A percentile compares a stretch with the other conserved stretches of the same genome.
Evolutionary conservation across 2,113 vertebrate genomes (phyloP).

Genomic region (Clupea harengus): DNA sequence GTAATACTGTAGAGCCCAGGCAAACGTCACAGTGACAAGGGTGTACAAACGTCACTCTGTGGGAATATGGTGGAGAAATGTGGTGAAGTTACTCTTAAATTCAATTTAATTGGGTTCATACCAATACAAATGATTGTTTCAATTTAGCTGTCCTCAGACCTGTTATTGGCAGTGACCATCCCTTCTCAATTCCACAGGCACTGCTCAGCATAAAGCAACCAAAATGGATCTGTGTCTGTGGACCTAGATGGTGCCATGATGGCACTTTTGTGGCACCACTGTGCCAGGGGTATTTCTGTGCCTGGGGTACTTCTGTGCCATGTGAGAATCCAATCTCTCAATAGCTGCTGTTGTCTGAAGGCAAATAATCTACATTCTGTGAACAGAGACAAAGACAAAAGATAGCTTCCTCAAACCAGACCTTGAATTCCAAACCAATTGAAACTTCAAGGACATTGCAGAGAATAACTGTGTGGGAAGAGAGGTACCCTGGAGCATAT

Average conservation of each 20-base stretch:
- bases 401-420: not conserved
- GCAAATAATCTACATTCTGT: not conserved
- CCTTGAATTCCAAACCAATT: not conserved
- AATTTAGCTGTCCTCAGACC: not conserved
- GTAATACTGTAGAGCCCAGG: not conserved
- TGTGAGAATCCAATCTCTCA: not conserved
- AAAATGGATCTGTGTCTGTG: not conserved
- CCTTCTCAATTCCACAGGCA: not conserved
- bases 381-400: not conserved
- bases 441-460: not conserved
- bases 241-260: not conserved
- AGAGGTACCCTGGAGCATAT: too few relatives aligned
- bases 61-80: not conserved
- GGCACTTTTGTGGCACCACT: not conserved
- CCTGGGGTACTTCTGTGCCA: not conserved
- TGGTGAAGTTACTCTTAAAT: not conserved
- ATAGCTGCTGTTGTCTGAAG: not conserved
- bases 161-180: not conserved
- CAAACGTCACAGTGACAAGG: not conserved
- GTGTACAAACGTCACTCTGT: not conserved
- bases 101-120: too few relatives aligned
- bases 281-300: not conserved
- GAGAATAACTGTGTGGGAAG: not conserved
- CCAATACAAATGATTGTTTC: not conserved
- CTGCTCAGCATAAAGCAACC: not conserved